These are phyloP conservation scores for Drosophila neutralis DNA, from an alignment of 2,888 invertebrate genomes.

Conservation along the genomic window DNA sequence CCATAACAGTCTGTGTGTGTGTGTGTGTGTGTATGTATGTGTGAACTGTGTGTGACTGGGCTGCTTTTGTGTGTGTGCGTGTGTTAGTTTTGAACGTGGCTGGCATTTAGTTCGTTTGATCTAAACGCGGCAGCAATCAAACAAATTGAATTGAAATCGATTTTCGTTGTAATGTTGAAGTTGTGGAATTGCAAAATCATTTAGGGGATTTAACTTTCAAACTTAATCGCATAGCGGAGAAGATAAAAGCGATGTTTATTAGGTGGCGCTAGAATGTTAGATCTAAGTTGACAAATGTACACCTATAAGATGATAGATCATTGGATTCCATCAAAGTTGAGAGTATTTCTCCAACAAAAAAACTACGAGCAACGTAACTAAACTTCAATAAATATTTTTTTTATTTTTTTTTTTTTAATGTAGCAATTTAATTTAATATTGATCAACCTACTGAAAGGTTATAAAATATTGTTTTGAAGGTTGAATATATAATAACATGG, in stretches of 20 bases:
- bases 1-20: slow-evolving; percentile 16
- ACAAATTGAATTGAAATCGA: slow-evolving; percentile 78
- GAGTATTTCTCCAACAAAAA: background rate
- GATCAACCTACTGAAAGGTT: too few relatives aligned
- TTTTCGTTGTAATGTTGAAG: slow-evolving; percentile 57
- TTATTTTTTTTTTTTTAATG: too few relatives aligned
- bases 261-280: background rate
- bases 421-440: too few relatives aligned
- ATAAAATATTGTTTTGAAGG: too few relatives aligned
- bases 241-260: slow-evolving; percentile 13
- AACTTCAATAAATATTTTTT: background rate
- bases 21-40: background rate
- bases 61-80: slow-evolving; percentile 14
- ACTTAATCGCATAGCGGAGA: slow-evolving; percentile 2
- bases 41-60: slow-evolving; percentile 15
- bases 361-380: background rate
- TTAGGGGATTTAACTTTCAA: slow-evolving; percentile 15
- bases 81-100: slow-evolving; percentile 61
- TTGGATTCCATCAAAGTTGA: background rate
- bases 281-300: background rate
- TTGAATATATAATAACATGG: too few relatives aligned
- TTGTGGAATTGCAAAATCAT: slow-evolving; percentile 51
- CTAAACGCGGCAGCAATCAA: slow-evolving; percentile 69
- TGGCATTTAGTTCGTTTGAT: slow-evolving; percentile 75
- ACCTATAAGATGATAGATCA: too few relatives aligned